A percentile compares a stretch with the other conserved stretches of the same genome.
Evolutionary conservation across 2,113 vertebrate genomes (phyloP).

Genomic region (Sinocyclocheilus maitianheensis): DNA sequence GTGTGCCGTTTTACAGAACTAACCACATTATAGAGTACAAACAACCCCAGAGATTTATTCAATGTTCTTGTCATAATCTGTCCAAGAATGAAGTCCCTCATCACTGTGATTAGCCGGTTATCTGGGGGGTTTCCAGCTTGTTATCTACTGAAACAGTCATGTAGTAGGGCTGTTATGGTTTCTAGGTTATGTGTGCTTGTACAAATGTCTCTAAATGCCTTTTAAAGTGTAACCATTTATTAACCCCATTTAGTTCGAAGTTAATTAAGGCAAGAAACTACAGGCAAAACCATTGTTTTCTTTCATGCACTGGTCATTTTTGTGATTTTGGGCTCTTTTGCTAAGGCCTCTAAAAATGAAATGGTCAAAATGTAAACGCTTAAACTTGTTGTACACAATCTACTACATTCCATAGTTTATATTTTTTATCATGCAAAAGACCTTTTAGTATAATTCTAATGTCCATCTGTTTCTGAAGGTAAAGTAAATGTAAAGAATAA

Average conservation of each 20-base stretch:
- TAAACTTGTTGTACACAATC: too few relatives aligned
- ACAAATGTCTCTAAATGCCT: background rate
- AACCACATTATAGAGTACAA: background rate
- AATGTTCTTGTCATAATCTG: background rate
- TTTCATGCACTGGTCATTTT: background rate
- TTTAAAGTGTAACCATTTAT: background rate
- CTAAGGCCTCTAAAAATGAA: too few relatives aligned
- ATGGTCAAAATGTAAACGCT: too few relatives aligned
- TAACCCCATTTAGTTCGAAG: background rate
- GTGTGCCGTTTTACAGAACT: background rate
- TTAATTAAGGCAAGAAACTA: background rate
- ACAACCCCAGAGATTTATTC: background rate
- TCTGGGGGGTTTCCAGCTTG: background rate
- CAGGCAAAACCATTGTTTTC: background rate
- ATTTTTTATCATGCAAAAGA: too few relatives aligned
- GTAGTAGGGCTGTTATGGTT: background rate
- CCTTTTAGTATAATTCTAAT: too few relatives aligned
- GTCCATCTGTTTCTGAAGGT: too few relatives aligned
- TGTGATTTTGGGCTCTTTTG: background rate
- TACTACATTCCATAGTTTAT: too few relatives aligned
- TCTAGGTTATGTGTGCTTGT: background rate
- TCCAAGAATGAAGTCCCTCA: background rate
- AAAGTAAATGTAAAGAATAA: too few relatives aligned
- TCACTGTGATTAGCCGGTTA: background rate
- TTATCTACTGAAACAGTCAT: background rate